Evolutionary conservation across 2,113 vertebrate species (phyloP).

Genomic region (Carlito syrichta): DNA sequence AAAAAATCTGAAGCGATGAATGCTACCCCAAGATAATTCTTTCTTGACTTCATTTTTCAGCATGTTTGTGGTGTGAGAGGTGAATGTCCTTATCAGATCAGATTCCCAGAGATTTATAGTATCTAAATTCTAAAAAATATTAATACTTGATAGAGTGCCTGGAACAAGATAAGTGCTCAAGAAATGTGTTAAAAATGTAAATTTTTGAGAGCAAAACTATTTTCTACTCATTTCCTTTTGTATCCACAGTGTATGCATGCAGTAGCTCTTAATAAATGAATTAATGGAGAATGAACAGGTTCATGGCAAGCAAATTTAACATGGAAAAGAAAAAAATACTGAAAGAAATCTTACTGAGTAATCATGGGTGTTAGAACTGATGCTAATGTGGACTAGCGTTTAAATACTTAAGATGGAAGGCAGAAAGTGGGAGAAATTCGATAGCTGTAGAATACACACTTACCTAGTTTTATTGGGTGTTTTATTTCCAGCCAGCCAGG

Average conservation of each 20-base stretch:
- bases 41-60: not conserved
- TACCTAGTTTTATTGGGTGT: conserved; percentile 40
- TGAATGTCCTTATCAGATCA: not conserved
- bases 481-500: conserved; percentile 50
- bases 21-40: not conserved
- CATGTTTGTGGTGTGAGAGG: not conserved
- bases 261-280: not conserved
- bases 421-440: not conserved
- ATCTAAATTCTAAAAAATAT: not conserved
- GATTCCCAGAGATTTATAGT: not conserved
- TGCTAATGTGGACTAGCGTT: not conserved
- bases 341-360: not conserved
- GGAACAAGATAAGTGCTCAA: not conserved
- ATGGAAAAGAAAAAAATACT: not conserved
- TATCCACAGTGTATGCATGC: no score
- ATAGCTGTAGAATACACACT: not conserved
- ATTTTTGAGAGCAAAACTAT: not conserved
- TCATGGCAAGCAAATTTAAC: not conserved
- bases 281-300: not conserved
- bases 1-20: not conserved
- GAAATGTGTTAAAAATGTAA: not conserved
- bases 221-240: not conserved
- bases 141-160: not conserved
- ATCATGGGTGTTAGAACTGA: not conserved
- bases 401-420: not conserved